These are phyloP conservation scores for Saimiri boliviensis DNA, from an alignment of 2,113 vertebrate species.

Conservation along the genomic window DNA sequence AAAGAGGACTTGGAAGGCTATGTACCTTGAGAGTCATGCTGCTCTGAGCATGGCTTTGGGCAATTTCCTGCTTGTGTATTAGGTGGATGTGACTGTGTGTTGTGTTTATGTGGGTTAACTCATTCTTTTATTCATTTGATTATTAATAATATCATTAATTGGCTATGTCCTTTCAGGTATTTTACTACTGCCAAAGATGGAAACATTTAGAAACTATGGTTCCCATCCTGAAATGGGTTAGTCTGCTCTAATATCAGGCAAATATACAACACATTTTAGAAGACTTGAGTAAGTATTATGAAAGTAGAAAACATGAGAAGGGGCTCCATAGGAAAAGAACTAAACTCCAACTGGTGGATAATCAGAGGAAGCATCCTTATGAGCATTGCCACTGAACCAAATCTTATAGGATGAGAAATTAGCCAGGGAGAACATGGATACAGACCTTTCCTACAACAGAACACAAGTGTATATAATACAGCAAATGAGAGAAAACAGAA, in stretches of 20 bases:
- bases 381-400: not conserved
- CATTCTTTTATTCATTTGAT: not conserved
- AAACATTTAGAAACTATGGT: not conserved
- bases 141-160: not conserved
- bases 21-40: not conserved
- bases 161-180: not conserved
- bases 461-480: rapidly evolving
- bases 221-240: not conserved
- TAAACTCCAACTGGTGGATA: not conserved
- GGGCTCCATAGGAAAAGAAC: not conserved
- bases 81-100: not conserved
- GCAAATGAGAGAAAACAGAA: not conserved
- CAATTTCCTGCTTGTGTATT: not conserved
- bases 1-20: not conserved
- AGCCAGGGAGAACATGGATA: not conserved
- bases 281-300: not conserved
- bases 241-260: not conserved
- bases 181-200: not conserved
- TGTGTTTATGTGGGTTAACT: not conserved
- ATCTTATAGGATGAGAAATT: not conserved
- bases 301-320: not conserved
- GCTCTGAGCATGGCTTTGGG: not conserved
- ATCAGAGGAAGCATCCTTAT: too few relatives aligned
- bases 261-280: not conserved
- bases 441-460: not conserved